These are phyloP conservation scores for Mesaphorura yosii DNA, from an alignment of 1,140 invertebrate species.

Conservation along the genomic window DNA sequence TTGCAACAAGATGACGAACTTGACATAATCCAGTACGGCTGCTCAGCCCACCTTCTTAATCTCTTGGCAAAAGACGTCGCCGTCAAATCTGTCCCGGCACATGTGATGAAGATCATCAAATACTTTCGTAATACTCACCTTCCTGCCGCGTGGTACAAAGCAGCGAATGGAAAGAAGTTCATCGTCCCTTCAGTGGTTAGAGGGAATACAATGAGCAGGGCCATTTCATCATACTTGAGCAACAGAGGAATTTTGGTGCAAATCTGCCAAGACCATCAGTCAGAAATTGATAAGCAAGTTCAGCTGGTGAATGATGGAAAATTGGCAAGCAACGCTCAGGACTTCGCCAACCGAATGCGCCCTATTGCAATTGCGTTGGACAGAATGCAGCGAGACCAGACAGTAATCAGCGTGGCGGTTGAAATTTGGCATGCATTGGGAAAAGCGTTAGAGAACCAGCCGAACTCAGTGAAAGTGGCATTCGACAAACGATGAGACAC, in stretches of 20 bases:
- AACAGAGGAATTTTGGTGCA: constrained; percentile 1
- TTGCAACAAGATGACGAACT: too few relatives aligned
- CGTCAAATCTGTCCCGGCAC: background rate
- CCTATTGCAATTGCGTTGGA: background rate
- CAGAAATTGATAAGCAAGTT: background rate
- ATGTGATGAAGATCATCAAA: background rate
- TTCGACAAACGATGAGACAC: background rate
- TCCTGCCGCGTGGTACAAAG: background rate
- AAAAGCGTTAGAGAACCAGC: background rate
- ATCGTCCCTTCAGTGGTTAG: background rate
- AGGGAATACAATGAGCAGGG: background rate
- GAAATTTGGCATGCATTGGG: constrained; percentile 1
- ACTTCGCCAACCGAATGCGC: background rate
- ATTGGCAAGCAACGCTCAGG: too few relatives aligned
- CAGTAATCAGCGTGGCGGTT: background rate
- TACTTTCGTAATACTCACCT: background rate
- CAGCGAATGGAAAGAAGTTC: background rate
- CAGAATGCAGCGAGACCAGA: background rate
- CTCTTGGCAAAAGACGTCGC: background rate
- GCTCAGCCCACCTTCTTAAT: background rate
- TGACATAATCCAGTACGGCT: constrained; percentile 2
- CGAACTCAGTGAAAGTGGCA: background rate
- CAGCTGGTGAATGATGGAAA: background rate
- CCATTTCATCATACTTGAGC: background rate
- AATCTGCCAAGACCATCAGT: background rate